phyloP scores from a whole-genome alignment of 1,140 invertebrate species.

The Atta texana region DNA sequence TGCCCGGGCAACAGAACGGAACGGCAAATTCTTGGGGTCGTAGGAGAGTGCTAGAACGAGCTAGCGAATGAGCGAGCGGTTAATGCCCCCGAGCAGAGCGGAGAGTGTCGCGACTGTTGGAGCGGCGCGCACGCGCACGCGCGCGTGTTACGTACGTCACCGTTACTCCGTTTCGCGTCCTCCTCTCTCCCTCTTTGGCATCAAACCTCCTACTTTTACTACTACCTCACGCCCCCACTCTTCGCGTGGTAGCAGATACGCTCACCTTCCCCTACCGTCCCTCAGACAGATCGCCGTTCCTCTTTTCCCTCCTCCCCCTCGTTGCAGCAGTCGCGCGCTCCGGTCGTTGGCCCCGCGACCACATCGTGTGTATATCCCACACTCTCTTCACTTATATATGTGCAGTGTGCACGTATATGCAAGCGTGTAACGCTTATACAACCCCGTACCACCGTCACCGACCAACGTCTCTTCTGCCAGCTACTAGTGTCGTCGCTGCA shows the following conservation, averaged over 20 bases:
- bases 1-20: conserved; percentile 66
- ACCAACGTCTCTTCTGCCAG: conserved; percentile 21
- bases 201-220: conserved; percentile 57
- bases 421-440: conserved; percentile 53
- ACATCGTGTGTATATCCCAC: conserved; percentile 79
- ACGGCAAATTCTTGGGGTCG: conserved; percentile 83
- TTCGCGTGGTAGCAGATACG: conserved; percentile 67
- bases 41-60: conserved; percentile 64
- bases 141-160: conserved; percentile 84
- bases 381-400: conserved; percentile 74
- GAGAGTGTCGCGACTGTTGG: conserved; percentile 71
- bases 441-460: conserved; percentile 28
- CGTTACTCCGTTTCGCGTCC: conserved; percentile 84
- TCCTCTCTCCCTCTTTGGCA: conserved; percentile 69
- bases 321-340: conserved; percentile 77
- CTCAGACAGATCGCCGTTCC: conserved; percentile 47
- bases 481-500: conserved; percentile 11
- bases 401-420: conserved; percentile 2
- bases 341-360: conserved; percentile 85
- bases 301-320: conserved; percentile 32
- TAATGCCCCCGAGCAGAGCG: conserved; percentile 82
- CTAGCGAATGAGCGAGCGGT: conserved; percentile 80
- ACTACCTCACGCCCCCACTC: conserved; percentile 44
- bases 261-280: conserved; percentile 68
- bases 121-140: conserved; percentile 76